Base-by-base conservation (phyloP, 2,113 vertebrate genomes). In the Agelaius phoeniceus region DNA sequence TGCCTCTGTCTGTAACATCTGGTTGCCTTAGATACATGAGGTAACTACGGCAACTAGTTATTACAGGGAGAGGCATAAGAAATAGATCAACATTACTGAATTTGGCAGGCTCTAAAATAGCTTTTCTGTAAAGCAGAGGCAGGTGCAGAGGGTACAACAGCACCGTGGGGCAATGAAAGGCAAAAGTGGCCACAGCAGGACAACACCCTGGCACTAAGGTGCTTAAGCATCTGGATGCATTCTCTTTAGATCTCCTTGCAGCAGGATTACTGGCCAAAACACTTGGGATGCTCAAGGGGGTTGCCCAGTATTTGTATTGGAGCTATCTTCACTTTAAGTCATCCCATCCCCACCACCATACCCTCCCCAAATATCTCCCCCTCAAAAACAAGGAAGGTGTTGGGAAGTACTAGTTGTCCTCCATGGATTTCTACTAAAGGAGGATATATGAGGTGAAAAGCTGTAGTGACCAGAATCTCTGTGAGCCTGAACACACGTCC, bases 21-120 rank as follows among this genome's bases (percentile, higher is more conserved):
- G 93, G 95, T 97, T 96, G 96, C 96, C 95, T 97, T 96, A 95
- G 96, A 91, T 96, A 96, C 95, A 85, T 8, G 89, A 96, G 81
- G 95, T 97, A 97, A 91, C 96, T 96, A 97, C 75, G 75, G 95
- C 95, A 97, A 95, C 93, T 87, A 96, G 90, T 93, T 96, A 79
- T 94, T 90, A 74, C 90, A 88, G 85, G 78, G 59, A 83, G 82
- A 95, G 8, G 74, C 54, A 85, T 58, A 54, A 91, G 82, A 87
- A 95, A 90, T 51, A 93, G 67, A 97, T 76, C 75, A 91, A 91
- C 94, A 68, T 22, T 39, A 51, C 87, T 62, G 87, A 85, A 83
- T 93, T 80, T 74, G 85, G 67, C 82, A 95, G 78, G 63, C 63
- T 88, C 63, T 69, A 57, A 95, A 94, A 88, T 55, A 94, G 87